Evolutionary conservation across 2,113 vertebrate genomes (phyloP), one percentile per base, ranked within the genome.

Genomic region (Myodes glareolus): DNA sequence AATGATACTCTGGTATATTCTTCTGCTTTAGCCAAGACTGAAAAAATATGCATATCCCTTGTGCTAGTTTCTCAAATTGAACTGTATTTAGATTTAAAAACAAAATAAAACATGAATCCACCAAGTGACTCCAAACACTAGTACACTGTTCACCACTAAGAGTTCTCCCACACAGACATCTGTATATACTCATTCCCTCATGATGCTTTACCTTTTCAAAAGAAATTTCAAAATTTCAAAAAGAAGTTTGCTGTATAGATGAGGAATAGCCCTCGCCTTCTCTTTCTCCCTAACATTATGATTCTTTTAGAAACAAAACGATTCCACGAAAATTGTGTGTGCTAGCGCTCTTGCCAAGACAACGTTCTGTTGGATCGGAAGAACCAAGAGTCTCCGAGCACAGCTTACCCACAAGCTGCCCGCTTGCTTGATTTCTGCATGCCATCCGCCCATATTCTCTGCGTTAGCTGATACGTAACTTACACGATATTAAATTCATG

Each of bases 51-150:
- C 47, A 2, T 25, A 55, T 25, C 33, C 4, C 36, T 77, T 95
- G 80, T 42, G 29, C 39, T 63, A 42, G 63, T 88, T 96, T 96
- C 90, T 92, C 58, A 88, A 52, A 96, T 33, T 25, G 21, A 90
- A 92, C 31, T 82, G 67, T 82, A 90, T 95, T 58, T 95, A 82
- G 12, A 25, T 65, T 90, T 81, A 82, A 73, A 65, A n/a, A 47
- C 42, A 29, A 80, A 80, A 82, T 31, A 42, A 67, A 87, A 31
- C 25, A 76, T 7, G 68, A n/a, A 33, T 73, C 36, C 42, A 45
- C 11, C 11, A 25, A 88, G 42, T 94, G 75, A 65, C 47, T 89
- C 52, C 0, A 16, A 58, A 21, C 19, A 21, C 27, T 6, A 70
- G 61, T 10, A 12, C 39, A 50, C 78, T 61, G 36, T 29, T 92